Evolutionary conservation across 30 jellyfish, hydroid and myxozoan species (phyloP).

Genomic region (Aurelia aurita): DNA sequence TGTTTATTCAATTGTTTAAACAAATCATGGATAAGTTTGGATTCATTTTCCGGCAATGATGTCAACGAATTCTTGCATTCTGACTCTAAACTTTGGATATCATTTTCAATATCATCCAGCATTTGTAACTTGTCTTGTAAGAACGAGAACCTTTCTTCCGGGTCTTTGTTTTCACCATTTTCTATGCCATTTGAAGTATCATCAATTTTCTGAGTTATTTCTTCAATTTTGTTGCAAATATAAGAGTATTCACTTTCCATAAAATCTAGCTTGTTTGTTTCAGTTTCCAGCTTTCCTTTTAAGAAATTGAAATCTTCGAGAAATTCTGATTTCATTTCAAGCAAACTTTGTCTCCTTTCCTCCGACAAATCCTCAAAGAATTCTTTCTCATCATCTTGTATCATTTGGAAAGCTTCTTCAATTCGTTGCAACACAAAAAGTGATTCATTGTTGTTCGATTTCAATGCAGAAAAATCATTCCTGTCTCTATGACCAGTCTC

Average conservation of each 20-base stretch:
- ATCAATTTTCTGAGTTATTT: background rate
- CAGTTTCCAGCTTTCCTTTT: conserved; percentile 17
- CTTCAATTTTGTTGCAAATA: background rate
- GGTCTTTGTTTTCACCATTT: background rate
- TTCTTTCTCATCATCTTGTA: conserved; percentile 46
- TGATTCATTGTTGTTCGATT: background rate
- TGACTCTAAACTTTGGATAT: conserved; percentile 9
- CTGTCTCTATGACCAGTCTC: background rate
- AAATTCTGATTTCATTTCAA: conserved; percentile 47
- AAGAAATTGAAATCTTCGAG: conserved; percentile 48
- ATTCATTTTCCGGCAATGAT: conserved; percentile 49
- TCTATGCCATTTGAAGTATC: background rate
- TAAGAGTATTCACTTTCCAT: conserved; percentile 13
- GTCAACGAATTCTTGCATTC: conserved; percentile 1
- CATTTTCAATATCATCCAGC: conserved; percentile 11
- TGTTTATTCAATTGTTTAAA: background rate
- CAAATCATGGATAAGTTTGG: background rate
- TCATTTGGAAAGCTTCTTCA: conserved; percentile 43
- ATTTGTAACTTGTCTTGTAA: background rate
- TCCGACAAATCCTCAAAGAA: conserved; percentile 11
- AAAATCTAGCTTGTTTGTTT: background rate
- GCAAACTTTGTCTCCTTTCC: conserved; percentile 13
- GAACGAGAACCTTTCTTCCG: background rate
- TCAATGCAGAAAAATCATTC: conserved; percentile 15
- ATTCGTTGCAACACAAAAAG: conserved; percentile 21